Evolutionary conservation across 2,888 invertebrate species (phyloP), one percentile per base, ranked within the genome.

Genomic region (Pristionchus maxplancki): DNA sequence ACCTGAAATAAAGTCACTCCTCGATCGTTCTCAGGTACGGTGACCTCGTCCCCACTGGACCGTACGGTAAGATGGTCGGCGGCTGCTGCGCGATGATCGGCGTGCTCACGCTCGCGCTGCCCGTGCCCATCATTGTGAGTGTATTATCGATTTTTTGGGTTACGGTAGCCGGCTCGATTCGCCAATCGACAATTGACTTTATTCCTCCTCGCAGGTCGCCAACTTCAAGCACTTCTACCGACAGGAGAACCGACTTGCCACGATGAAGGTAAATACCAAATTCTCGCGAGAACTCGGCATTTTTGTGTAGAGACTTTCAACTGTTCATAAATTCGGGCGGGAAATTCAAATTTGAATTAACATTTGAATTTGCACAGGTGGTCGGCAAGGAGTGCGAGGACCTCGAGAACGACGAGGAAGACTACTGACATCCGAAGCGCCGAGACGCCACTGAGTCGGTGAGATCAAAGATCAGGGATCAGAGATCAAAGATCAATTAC

Each of bases 181-280:
- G 31, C 1, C 37, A 24, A 58, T 28, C 58, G 58, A 37, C 24
- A 11, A 34, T 6, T 58, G 5, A 28, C 31, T n/a, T 24, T 58
- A 9, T 28, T 37, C 89, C 88, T 37, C 89, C 88, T 34, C 91
- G 17, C 89, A 93, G 93, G 94, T 95, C 11, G 95, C 95, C 87
- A 95, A 95, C 92, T 95, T 95, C 94, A 95, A 95, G 90, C 95
- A 95, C 90, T 95, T 95, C 91, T 95, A 95, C 90, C 94, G 95
- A 2, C 95, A 95, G 74, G 95, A 95, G 83, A 95, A 94, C n/a
- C 91, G 93, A 28, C 90, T 93, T 20, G 92, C 93, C 20, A 91
- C 92, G 15, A 93, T 93, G 93, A 90, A 91, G 85, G 86, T 87
- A 34, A 6, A 3, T 9, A 24, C 48, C 28, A 24, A 82, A 20